Base-by-base conservation (phyloP, 2,888 invertebrate genomes). In the Gasteruption jaculator region DNA sequence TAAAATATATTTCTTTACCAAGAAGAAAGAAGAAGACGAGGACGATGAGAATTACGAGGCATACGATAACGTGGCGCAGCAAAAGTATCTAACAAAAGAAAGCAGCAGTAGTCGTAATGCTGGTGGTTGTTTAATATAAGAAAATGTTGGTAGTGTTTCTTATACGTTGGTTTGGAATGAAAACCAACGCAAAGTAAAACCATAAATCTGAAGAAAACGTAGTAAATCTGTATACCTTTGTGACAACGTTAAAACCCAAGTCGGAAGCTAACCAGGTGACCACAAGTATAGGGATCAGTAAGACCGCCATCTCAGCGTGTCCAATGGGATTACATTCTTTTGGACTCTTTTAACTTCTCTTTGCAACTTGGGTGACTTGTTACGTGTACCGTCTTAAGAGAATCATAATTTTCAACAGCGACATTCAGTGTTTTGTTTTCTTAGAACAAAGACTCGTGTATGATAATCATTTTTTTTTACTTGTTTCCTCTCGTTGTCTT, bases 261-360 rank as follows among this genome's bases (percentile, higher is more conserved):
- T 52, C 54, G 57, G 56, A 57, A 59, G 57, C 52, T n/a, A 48
- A 44, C 43, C 41, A 41, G 58, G 52, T 51, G 49, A 53, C 51
- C 52, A 47, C 50, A 35, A n/a, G n/a, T n/a, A n/a, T n/a, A n/a
- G 41, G 49, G 54, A 57, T 57, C 54, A 51, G 48, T 49, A 38
- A 41, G 54, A 54, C 57, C 57, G 57, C 54, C 54, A 43, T 50
- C 49, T 39, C 39, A 35, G 53, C 60, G 63, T 61, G 53, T 50
- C 64, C 58, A 62, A 64, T 57, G 57, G 54, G 64, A 64, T 64
- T 64, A 63, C 45, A 46, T 45, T 48, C 51, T 38, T 51, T 49
- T 46, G 43, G 46, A 11, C 3, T 5, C 29, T 18, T 6, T 11
- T 20, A 16, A 26, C 14, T 36, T 30, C 12, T 46, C 32, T 43